These are phyloP conservation scores for Hippocampus abdominalis DNA, from an alignment of 2,113 vertebrate species.

Conservation along the genomic window DNA sequence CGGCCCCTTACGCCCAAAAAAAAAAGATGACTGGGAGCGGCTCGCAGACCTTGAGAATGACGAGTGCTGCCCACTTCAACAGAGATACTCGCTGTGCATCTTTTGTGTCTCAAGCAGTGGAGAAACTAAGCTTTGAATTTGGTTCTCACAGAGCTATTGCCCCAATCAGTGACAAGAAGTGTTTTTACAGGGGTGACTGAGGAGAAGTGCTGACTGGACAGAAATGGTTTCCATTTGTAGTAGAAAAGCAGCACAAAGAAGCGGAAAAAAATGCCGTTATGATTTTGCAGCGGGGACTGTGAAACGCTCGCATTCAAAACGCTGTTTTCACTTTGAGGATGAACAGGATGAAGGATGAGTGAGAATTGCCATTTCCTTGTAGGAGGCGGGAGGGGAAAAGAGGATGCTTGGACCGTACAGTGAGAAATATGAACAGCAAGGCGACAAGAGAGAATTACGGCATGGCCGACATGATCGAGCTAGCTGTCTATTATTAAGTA, in stretches of 20 bases:
- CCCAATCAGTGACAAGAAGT: constrained; percentile 52
- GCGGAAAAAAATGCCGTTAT: constrained; percentile 10
- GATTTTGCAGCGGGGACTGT: constrained; percentile 26
- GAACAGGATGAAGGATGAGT: constrained; percentile 33
- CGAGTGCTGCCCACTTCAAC: too few relatives aligned
- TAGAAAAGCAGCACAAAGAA: constrained; percentile 48
- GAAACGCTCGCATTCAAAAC: constrained; percentile 45
- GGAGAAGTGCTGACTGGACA: constrained; percentile 55
- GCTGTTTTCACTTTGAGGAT: constrained; percentile 45
- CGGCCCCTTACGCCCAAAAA: too few relatives aligned
- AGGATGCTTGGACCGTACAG: constrained; percentile 34
- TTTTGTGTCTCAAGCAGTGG: constrained; percentile 25
- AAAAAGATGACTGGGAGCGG: too few relatives aligned
- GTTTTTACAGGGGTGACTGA: constrained; percentile 17
- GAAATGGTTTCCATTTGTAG: constrained; percentile 50
- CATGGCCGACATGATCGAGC: neutral
- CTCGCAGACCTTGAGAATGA: too few relatives aligned
- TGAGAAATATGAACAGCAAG: constrained; percentile 35
- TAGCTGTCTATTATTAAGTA: constrained; percentile 27
- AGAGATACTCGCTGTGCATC: constrained; percentile 27
- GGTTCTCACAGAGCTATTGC: constrained; percentile 41
- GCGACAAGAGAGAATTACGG: constrained; percentile 25
- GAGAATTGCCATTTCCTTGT: constrained; percentile 9
- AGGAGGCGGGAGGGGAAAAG: constrained; percentile 24
- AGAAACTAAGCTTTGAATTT: constrained; percentile 47